Evolutionary conservation across 2,113 vertebrate genomes (phyloP).

Genomic region (Salvelinus namaycush): DNA sequence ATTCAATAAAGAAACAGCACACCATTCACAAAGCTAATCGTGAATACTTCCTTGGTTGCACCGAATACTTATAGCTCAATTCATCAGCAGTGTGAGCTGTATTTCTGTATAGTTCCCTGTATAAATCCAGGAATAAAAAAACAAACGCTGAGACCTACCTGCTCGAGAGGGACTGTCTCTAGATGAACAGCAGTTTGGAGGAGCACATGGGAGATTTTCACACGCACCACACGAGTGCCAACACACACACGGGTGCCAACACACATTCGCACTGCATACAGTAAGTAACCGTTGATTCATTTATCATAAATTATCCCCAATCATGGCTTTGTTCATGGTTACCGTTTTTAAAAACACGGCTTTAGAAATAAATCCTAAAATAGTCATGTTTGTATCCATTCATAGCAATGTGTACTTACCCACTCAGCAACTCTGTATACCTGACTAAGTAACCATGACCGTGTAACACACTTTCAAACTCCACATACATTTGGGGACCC

Average conservation of each 20-base stretch:
- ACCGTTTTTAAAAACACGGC: no score
- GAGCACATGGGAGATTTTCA: slow-evolving; percentile 41
- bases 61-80: slow-evolving; percentile 14
- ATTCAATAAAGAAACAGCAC: slow-evolving; percentile 43
- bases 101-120: slow-evolving; percentile 15
- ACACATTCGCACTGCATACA: slow-evolving; percentile 18
- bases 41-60: slow-evolving; percentile 16
- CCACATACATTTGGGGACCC: not conserved
- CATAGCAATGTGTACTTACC: slow-evolving; percentile 66
- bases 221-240: not conserved
- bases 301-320: not conserved
- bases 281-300: not conserved
- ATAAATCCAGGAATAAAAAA: slow-evolving; percentile 32
- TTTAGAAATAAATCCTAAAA: slow-evolving; percentile 1
- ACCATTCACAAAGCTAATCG: slow-evolving; percentile 28
- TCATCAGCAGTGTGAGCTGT: slow-evolving; percentile 36
- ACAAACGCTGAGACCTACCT: slow-evolving; percentile 70
- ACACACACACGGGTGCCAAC: not conserved
- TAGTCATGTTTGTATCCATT: slow-evolving; percentile 54
- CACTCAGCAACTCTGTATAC: slow-evolving; percentile 30
- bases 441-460: slow-evolving; percentile 26
- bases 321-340: not conserved
- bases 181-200: slow-evolving; percentile 39
- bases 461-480: not conserved
- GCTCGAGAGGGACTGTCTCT: slow-evolving; percentile 45